These are phyloP conservation scores for Trisateles emortualis DNA, from an alignment of 2,888 invertebrate genomes.

Conservation along the genomic window DNA sequence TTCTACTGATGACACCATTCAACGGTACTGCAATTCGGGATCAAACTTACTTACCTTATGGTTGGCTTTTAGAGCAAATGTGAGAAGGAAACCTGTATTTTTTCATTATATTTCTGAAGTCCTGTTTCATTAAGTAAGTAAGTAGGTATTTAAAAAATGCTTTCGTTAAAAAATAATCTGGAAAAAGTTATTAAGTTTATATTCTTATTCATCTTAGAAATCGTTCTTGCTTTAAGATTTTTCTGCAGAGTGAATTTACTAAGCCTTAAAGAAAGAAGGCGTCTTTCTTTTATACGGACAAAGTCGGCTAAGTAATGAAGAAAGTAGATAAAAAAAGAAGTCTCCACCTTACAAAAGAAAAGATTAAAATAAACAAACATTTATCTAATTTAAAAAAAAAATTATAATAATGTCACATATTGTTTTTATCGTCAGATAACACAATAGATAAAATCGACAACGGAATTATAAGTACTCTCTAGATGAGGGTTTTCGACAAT, in stretches of 20 bases:
- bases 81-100: conserved; percentile 27
- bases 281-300: no score
- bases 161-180: background rate
- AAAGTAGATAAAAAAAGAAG: no score
- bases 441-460: conserved; percentile 2
- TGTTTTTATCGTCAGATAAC: background rate
- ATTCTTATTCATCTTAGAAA: background rate
- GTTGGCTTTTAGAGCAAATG: conserved; percentile 6
- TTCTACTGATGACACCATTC: no score
- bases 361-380: no score
- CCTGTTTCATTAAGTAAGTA: conserved; percentile 17
- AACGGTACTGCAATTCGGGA: no score
- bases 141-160: conserved; percentile 18
- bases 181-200: background rate
- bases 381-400: no score
- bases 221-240: background rate
- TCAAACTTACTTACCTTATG: no score
- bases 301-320: no score
- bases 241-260: background rate
- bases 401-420: no score
- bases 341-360: no score
- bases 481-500: conserved; percentile 9
- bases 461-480: conserved; percentile 7
- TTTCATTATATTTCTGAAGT: conserved; percentile 17
- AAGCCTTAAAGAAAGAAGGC: no score